Evolutionary conservation across 2,113 vertebrate species (phyloP).

Genomic region (Thunnus thynnus): DNA sequence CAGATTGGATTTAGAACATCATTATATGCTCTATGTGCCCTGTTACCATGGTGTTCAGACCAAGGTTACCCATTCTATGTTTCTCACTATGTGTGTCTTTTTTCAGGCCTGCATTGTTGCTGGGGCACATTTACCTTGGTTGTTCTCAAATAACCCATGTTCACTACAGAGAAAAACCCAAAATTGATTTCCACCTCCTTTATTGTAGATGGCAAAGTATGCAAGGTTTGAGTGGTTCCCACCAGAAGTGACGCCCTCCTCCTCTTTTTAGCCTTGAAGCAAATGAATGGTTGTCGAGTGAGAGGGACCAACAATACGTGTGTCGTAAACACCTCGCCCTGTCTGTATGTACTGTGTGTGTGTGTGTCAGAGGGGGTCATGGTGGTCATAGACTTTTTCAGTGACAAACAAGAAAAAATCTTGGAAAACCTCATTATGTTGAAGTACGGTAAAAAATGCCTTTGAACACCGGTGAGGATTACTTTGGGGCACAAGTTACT

Average conservation of each 20-base stretch:
- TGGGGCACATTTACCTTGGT: constrained; percentile 74
- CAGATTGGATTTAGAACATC: constrained; percentile 28
- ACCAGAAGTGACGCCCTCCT: constrained; percentile 53
- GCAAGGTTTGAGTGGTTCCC: constrained; percentile 64
- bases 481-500: constrained; percentile 9
- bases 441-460: background rate
- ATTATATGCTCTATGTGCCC: constrained; percentile 45
- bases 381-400: constrained; percentile 18
- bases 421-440: constrained; percentile 12
- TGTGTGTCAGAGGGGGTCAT: background rate
- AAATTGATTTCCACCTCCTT: constrained; percentile 75
- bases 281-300: constrained; percentile 50
- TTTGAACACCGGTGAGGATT: constrained; percentile 11
- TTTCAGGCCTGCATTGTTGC: constrained; percentile 47
- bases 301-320: constrained; percentile 23
- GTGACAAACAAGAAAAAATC: constrained; percentile 24
- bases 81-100: constrained; percentile 45
- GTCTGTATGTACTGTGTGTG: background rate
- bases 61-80: constrained; percentile 72
- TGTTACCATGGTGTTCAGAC: constrained; percentile 73
- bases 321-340: constrained; percentile 45
- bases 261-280: constrained; percentile 69
- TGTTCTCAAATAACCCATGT: constrained; percentile 59
- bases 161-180: constrained; percentile 55
- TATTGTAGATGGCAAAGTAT: constrained; percentile 60